Evolutionary conservation across 1,140 invertebrate genomes (phyloP), one percentile per base, ranked within the genome.

Genomic region (fruit fly (Drosophila melanogaster)): DNA sequence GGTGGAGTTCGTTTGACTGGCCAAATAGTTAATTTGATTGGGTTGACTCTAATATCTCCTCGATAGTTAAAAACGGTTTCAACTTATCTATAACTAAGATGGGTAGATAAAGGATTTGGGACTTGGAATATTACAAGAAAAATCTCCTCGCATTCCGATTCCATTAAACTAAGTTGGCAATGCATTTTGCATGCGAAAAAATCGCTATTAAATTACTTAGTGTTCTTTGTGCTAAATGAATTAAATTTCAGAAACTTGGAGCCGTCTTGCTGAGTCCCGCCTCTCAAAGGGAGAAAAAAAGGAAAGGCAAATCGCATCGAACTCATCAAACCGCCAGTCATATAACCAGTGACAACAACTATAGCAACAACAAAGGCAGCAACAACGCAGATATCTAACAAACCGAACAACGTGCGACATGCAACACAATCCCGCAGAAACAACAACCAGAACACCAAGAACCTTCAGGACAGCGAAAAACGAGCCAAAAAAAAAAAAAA

Each of bases 241-340:
- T 41, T 61, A 41, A 8, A 24, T 62, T 33, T 66, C 24, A 4
- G n/a, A 19, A 41, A 50, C 44, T 62, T 38, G 11, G 35, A 37
- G 19, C 14, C 53, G 57, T 5, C 38, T 19, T 14, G 7, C 30
- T 26, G 4, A 12, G 46, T 33, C 33, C 55, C 35, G 38, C 15
- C 10, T 14, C 12, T 17, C 8, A 19, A 14, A n/a, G 1, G 14
- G 12, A 2, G 8, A 33, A 24, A 26, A 26, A 72, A 72, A 61
- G 30, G 43, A 40, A 43, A 69, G 65, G 51, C 54, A 44, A 56
- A 64, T 69, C 72, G 60, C 55, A 60, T 58, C 26, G 41, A 59
- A 72, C 55, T 72, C 61, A 74, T 57, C 49, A 60, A 66, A 75
- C 66, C 67, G 69, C 66, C 66, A 72, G 69, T 71, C 53, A 59